Percentiles rank a stretch among this genome's conserved stretches.
phyloP scores from a whole-genome alignment of 2,113 vertebrate genomes.

The Terrapene triunguis region DNA sequence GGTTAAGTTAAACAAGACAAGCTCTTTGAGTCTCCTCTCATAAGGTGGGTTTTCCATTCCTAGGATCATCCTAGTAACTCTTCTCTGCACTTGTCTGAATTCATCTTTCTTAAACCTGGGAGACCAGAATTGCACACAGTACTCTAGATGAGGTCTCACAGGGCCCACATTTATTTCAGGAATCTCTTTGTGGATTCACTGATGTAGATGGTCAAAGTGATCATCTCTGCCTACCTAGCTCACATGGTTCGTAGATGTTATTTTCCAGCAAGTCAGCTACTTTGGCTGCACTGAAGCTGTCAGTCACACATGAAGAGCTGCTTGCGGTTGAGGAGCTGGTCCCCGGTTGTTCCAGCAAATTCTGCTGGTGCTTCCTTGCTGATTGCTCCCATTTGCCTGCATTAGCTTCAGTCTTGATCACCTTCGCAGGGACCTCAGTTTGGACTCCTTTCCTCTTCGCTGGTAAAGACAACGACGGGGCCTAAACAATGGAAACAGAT shows the following conservation, averaged over 20 bases:
- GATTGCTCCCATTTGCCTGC: fast-evolving
- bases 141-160: not conserved
- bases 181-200: fast-evolving
- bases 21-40: not conserved
- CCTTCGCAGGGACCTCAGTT: fast-evolving
- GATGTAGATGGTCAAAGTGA: not conserved
- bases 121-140: not conserved
- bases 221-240: not conserved
- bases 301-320: not conserved
- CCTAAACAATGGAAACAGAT: not conserved
- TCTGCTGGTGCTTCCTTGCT: fast-evolving
- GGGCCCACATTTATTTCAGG: not conserved
- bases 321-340: not conserved
- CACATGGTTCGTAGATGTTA: fast-evolving
- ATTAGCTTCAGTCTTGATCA: not conserved
- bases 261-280: not conserved
- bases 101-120: not conserved
- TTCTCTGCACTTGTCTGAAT: not conserved
- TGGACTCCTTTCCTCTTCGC: not conserved
- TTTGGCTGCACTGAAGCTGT: fast-evolving
- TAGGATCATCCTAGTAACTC: not conserved
- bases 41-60: not conserved
- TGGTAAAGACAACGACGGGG: not conserved
- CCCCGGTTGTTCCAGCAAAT: not conserved
- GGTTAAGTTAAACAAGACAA: not conserved